Base-by-base conservation (phyloP, 2,113 vertebrate species). In the Procavia capensis region DNA sequence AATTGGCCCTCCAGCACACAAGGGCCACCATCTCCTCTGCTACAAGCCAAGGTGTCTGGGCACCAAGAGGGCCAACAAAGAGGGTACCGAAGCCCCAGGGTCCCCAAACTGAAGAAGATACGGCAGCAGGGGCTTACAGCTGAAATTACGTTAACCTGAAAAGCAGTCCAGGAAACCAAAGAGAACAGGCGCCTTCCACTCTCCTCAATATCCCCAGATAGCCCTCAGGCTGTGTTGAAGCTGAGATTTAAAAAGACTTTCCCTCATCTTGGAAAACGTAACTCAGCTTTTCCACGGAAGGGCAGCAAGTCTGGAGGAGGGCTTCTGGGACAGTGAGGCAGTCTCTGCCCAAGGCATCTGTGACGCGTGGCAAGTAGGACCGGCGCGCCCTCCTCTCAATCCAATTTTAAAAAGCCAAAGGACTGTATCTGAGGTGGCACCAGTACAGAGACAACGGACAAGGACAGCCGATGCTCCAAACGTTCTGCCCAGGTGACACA, bases 211-310 rank as follows among this genome's bases (percentile, higher is more conserved):
- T 59, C 47, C 6, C 25, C 34, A 59, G 29, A 64, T 61, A 16
- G 59, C 64, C 25, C 34, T 66, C 7, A 47, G 66, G 78, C 20
- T 95, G n/a, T 43, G 68, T 96, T 66, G 84, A n/a, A 82, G 54
- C 10, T 57, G 20, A 5, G 70, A 82, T 57, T 78, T 86, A 43
- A 84, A 95, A 95, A 29, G 39, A 64, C 24, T 80, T 92, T 84
- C 84, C 79, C 47, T 25, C 1, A 63, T 88, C 57, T 45, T 88
- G 63, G 75, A 47, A 66, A 92, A 59, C 85, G 76, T 85, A 91
- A 81, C 61, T 89, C 68, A 70, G 9, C 31, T 47, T 93, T 85
- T 91, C 82, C 86, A 70, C 1, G 10, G 45, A 22, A 61, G 17
- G 20, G 70, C n/a, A 39, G 54, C 17, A 50, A 13, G 5, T 9